These are phyloP conservation scores for Cabera pusaria DNA, from an alignment of 2,888 invertebrate genomes.

Conservation along the genomic window DNA sequence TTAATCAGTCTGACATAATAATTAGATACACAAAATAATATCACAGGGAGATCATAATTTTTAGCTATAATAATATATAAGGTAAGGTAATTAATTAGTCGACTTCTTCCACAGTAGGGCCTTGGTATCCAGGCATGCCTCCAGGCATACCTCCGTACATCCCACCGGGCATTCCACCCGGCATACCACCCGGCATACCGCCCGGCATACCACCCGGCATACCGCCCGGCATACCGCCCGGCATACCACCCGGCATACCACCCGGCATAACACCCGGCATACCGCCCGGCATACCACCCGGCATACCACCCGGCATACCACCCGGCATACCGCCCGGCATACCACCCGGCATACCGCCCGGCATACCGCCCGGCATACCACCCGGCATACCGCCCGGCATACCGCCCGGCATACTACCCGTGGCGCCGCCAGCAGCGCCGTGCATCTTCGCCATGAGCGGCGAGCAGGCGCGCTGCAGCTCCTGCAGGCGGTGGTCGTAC, in stretches of 20 bases:
- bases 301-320: slow-evolving; percentile 5
- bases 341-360: slow-evolving; percentile 1
- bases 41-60: too few relatives aligned
- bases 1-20: too few relatives aligned
- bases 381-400: slow-evolving; percentile 2
- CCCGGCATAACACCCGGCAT: slow-evolving; percentile 4
- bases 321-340: slow-evolving; percentile 7
- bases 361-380: slow-evolving; percentile 1
- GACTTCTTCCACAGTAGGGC: too few relatives aligned
- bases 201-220: slow-evolving; percentile 1
- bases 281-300: slow-evolving; percentile 2
- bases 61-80: too few relatives aligned
- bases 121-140: slow-evolving; percentile 1
- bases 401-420: slow-evolving; percentile 5
- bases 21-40: too few relatives aligned
- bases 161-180: slow-evolving; percentile 5
- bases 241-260: slow-evolving; percentile 8
- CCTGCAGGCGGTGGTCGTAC: background rate
- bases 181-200: slow-evolving; percentile 4
- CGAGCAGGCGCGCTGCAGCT: background rate
- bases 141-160: slow-evolving; percentile 5
- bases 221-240: background rate
- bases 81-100: too few relatives aligned
- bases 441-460: slow-evolving; percentile 2
- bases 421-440: background rate